phyloP scores from a whole-genome alignment of 2,113 vertebrate species.

The Rattus rattus region DNA sequence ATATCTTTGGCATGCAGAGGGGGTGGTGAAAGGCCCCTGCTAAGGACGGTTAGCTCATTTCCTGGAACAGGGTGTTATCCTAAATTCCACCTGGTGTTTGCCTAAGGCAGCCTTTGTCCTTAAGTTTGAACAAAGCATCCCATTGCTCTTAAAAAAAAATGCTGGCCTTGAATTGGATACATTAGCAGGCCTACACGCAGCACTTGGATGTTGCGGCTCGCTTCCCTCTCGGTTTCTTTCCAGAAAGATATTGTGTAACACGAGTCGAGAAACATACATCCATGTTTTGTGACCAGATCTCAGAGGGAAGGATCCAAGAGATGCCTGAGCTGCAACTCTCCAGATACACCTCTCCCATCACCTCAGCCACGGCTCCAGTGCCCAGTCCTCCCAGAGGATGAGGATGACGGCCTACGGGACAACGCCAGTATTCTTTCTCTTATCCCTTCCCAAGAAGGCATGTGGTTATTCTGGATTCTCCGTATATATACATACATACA shows the following conservation, averaged over 20 bases:
- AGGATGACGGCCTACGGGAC: background rate
- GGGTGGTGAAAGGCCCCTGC: no score
- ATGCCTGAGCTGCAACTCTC: background rate
- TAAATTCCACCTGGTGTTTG: no score
- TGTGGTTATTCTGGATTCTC: background rate
- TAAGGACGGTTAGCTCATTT: no score
- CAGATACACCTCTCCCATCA: background rate
- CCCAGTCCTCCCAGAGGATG: background rate
- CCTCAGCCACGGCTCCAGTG: background rate
- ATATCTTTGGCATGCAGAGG: no score
- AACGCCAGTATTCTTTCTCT: background rate
- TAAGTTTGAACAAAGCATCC: background rate
- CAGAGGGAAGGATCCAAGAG: background rate
- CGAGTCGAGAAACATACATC: background rate
- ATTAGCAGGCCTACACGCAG: background rate
- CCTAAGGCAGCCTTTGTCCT: no score
- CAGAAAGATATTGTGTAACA: background rate
- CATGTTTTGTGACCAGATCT: background rate
- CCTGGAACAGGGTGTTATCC: no score
- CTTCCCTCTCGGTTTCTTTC: constrained; percentile 32
- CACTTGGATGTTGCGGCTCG: background rate
- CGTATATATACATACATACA: no score
- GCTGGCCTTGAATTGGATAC: background rate
- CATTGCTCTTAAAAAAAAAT: background rate
- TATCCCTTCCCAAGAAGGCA: background rate